Conservation (phyloP, 2,797 vertebrate species). For the Lophius americanus region DNA sequence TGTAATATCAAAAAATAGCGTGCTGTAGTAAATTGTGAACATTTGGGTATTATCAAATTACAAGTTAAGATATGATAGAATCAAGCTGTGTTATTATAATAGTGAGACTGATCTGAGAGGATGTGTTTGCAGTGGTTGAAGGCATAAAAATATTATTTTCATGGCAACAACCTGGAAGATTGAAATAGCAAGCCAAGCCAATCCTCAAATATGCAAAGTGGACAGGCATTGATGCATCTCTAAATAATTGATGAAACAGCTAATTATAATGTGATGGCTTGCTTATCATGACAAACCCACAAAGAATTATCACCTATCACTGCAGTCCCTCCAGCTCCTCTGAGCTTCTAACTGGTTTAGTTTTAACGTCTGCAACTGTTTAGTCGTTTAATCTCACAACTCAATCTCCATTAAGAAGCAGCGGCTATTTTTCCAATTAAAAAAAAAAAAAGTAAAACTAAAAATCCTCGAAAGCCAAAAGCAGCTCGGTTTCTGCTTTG, state of each 20-base stretch:
- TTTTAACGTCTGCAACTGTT: not conserved
- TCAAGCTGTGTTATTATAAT: no score
- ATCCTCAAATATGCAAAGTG: not conserved
- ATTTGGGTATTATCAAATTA: conserved; percentile 24
- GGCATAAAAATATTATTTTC: not conserved
- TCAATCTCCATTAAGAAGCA: not conserved
- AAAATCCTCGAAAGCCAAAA: no score
- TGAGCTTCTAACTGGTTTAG: not conserved
- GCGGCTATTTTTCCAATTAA: no score
- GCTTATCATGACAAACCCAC: not conserved
- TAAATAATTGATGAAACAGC: not conserved
- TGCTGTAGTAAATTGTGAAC: conserved; percentile 19
- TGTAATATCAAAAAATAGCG: conserved; percentile 24
- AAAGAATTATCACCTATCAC: not conserved
- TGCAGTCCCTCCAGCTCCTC: not conserved
- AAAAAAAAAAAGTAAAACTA: no score
- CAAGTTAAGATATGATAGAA: no score
- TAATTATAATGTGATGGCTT: no score
- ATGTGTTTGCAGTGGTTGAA: not conserved
- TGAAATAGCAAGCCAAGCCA: not conserved
- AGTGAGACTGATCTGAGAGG: not conserved
- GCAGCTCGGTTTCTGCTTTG: no score
- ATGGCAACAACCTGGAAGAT: not conserved
- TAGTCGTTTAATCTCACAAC: not conserved
- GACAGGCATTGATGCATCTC: not conserved